Conservation (phyloP, 2,888 invertebrate genomes). For the Mythimna ferrago region DNA sequence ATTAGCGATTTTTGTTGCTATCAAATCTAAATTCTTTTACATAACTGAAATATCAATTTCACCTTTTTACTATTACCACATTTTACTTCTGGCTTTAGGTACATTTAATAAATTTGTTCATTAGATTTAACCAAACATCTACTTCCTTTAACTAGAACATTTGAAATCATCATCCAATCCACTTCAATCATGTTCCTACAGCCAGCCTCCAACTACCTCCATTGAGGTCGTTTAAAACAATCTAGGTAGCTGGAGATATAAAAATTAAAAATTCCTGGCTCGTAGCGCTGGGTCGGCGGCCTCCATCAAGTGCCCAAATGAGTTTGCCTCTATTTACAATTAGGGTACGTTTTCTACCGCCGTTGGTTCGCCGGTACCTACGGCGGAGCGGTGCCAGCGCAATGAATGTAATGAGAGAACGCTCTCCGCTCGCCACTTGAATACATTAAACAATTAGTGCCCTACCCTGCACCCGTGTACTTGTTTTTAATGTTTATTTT, state of each 20-base stretch:
- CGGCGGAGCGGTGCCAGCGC: constrained; percentile 46
- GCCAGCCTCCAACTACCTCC: constrained; percentile 30
- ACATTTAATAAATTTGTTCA: background rate
- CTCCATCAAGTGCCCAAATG: constrained; percentile 79
- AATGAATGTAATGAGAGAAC: constrained; percentile 75
- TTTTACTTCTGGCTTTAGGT: too few relatives aligned
- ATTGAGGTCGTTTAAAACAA: constrained; percentile 60
- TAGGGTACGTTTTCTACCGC: constrained; percentile 67
- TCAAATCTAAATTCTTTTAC: background rate
- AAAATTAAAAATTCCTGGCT: constrained; percentile 79
- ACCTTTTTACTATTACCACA: too few relatives aligned
- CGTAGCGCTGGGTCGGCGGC: constrained; percentile 66
- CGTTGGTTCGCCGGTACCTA: background rate
- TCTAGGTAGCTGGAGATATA: constrained; percentile 59
- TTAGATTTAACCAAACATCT: background rate
- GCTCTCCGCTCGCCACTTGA: constrained; percentile 69
- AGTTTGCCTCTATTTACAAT: constrained; percentile 82
- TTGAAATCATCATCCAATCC: background rate
- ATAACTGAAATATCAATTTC: background rate
- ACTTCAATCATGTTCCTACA: background rate
- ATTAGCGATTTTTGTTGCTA: constrained; percentile 14
- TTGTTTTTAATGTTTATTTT: constrained; percentile 68
- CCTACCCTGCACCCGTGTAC: constrained; percentile 53
- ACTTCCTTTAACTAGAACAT: background rate
- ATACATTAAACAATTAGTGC: constrained; percentile 79